A percentile compares a stretch with the other conserved stretches of the same genome.
phyloP scores from a whole-genome alignment of 2,888 invertebrate genomes.

The Polylopha cassiicola region DNA sequence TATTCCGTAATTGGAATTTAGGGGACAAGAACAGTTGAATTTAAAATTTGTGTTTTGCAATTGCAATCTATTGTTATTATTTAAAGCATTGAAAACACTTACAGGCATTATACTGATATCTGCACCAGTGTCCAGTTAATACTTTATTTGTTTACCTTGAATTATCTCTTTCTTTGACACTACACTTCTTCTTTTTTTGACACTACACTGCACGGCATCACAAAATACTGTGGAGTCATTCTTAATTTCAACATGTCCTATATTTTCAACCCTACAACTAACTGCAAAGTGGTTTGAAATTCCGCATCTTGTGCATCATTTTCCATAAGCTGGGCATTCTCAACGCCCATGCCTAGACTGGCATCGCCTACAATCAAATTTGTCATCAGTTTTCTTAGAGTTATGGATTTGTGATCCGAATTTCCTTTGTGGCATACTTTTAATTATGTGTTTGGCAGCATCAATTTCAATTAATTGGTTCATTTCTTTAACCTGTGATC shows the following conservation, averaged over 20 bases:
- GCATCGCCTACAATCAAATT: conserved; percentile 5
- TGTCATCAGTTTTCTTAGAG: neutral
- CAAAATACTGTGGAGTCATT: too few relatives aligned
- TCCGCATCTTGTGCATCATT: conserved; percentile 8
- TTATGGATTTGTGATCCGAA: too few relatives aligned
- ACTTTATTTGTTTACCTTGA: neutral
- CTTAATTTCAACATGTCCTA: too few relatives aligned
- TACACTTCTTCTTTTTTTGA: too few relatives aligned
- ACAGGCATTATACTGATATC: conserved; percentile 3
- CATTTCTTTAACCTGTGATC: neutral
- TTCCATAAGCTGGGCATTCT: conserved; percentile 8
- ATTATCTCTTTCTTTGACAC: neutral
- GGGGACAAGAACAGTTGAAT: too few relatives aligned
- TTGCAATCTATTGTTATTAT: neutral
- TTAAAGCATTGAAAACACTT: neutral
- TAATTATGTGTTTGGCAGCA: neutral
- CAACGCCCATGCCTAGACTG: conserved; percentile 6
- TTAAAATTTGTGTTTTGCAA: neutral
- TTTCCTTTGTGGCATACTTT: too few relatives aligned
- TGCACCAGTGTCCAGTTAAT: conserved; percentile 2
- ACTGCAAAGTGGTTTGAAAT: conserved; percentile 1
- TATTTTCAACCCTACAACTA: conserved; percentile 1
- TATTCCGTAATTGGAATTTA: too few relatives aligned
- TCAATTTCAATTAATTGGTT: neutral
- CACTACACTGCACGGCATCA: too few relatives aligned